Evolutionary conservation across 2,888 invertebrate species (phyloP).

Genomic region (Lepidocyrtoides sp.): DNA sequence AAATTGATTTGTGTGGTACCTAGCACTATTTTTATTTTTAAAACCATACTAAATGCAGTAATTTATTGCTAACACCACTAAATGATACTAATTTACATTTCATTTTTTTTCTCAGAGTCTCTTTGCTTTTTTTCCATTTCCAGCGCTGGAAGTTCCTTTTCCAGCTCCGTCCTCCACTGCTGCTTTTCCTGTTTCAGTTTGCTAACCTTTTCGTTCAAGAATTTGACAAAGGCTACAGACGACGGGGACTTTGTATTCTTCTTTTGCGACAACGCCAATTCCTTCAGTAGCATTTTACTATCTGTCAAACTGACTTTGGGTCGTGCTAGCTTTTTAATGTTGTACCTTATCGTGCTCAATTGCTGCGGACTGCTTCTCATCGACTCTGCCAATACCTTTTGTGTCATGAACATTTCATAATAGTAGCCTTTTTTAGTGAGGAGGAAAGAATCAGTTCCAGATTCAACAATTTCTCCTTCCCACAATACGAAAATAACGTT

Average conservation of each 20-base stretch:
- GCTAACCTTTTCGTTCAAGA: slow-evolving; percentile 31
- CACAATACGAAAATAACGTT: slow-evolving; percentile 79
- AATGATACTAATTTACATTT: too few species aligned
- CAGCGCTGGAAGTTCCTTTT: slow-evolving; percentile 5
- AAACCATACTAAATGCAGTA: too few species aligned
- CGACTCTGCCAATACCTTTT: slow-evolving; percentile 41
- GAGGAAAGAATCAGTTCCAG: slow-evolving; percentile 72
- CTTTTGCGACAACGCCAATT: too few species aligned
- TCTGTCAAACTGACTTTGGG: not conserved
- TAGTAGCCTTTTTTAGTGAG: slow-evolving; percentile 72
- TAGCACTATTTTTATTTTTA: too few species aligned
- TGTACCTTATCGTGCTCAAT: slow-evolving; percentile 54
- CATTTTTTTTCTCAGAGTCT: not conserved
- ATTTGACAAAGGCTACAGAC: slow-evolving; percentile 8
- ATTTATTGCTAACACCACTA: too few species aligned
- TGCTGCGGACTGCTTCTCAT: slow-evolving; percentile 65
- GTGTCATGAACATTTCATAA: slow-evolving; percentile 81
- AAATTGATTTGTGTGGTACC: too few species aligned
- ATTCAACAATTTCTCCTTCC: slow-evolving; percentile 75
- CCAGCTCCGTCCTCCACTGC: not conserved
- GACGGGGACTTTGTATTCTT: not conserved
- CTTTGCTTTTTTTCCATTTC: slow-evolving; percentile 31
- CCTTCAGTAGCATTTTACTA: not conserved
- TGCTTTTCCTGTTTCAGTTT: slow-evolving; percentile 34
- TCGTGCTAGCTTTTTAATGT: slow-evolving; percentile 24